These are phyloP conservation scores for Dorcus hopei DNA, from an alignment of 2,888 invertebrate genomes.

Conservation along the genomic window DNA sequence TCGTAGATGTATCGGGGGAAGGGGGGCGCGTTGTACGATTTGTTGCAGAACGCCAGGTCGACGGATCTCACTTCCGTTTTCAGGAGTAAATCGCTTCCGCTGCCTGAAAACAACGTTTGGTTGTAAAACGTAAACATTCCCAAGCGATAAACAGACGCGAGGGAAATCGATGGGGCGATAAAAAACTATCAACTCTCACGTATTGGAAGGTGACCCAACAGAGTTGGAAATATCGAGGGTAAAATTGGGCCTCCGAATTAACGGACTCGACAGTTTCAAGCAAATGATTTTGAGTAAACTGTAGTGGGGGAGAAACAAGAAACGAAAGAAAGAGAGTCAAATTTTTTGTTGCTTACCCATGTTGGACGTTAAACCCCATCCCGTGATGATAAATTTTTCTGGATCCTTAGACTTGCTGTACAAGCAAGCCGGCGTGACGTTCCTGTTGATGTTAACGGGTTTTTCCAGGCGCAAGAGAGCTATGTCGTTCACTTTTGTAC, in stretches of 20 bases:
- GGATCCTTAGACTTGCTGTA: conserved; percentile 39
- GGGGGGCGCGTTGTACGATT: conserved; percentile 6
- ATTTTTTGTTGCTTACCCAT: conserved; percentile 7
- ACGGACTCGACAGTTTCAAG: no score
- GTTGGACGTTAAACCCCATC: conserved; percentile 47
- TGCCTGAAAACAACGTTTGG: no score
- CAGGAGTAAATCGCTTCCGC: conserved; percentile 25
- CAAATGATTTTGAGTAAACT: no score
- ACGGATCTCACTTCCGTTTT: conserved; percentile 31
- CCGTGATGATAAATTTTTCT: conserved; percentile 39
- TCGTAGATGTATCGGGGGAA: conserved; percentile 27
- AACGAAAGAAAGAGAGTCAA: no score
- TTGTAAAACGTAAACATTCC: no score
- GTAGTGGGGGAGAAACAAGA: no score
- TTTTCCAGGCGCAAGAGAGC: conserved; percentile 44
- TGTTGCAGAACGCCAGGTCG: conserved; percentile 19
- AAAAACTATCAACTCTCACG: no score
- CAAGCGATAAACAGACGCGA: no score
- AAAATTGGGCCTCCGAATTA: no score
- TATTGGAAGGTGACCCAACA: no score
- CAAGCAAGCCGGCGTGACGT: conserved; percentile 52
- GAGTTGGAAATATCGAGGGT: no score
- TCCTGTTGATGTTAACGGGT: conserved; percentile 32
- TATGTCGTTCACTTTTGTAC: conserved; percentile 45
- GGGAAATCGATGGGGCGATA: no score